phyloP scores from a whole-genome alignment of 2,888 invertebrate genomes.

The Drosophila infuscata region DNA sequence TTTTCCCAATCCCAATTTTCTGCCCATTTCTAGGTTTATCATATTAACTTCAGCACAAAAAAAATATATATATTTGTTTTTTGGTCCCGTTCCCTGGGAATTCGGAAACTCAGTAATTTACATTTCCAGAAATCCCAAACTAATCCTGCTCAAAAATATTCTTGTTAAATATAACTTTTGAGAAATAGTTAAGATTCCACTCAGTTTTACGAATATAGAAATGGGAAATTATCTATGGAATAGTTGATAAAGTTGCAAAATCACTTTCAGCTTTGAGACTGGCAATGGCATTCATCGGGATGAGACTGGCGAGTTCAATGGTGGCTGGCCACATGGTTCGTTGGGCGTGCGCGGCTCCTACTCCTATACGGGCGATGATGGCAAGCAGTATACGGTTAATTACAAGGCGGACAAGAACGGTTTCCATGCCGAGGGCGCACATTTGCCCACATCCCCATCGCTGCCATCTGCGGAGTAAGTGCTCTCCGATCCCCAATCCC shows the following conservation, averaged over 20 bases:
- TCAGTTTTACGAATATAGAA: background rate
- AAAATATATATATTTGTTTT: background rate
- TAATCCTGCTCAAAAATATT: background rate
- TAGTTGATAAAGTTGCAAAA: background rate
- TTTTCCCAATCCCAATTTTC: background rate
- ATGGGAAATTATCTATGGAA: background rate
- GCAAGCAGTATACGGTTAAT: slow-evolving; percentile 87
- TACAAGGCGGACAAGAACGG: slow-evolving; percentile 92
- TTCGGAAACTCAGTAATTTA: background rate
- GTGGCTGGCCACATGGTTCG: slow-evolving; percentile 87
- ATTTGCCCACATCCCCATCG: slow-evolving; percentile 91
- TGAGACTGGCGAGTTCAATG: slow-evolving; percentile 86
- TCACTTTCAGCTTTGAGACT: slow-evolving; percentile 86
- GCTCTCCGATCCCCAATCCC: background rate
- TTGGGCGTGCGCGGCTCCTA: slow-evolving; percentile 88
- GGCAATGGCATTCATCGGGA: slow-evolving; percentile 88
- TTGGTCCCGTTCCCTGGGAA: background rate
- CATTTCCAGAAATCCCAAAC: background rate
- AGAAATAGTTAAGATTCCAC: background rate
- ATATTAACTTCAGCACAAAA: background rate
- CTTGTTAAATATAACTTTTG: background rate
- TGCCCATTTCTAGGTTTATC: no score
- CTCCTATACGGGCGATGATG: slow-evolving; percentile 88
- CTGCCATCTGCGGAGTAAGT: slow-evolving; percentile 86
- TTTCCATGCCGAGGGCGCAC: slow-evolving; percentile 91